Evolutionary conservation across 35 echinoderm and acorn worm species (phyloP), one percentile per base, ranked within the genome.

Genomic region (Ptychodera flava): DNA sequence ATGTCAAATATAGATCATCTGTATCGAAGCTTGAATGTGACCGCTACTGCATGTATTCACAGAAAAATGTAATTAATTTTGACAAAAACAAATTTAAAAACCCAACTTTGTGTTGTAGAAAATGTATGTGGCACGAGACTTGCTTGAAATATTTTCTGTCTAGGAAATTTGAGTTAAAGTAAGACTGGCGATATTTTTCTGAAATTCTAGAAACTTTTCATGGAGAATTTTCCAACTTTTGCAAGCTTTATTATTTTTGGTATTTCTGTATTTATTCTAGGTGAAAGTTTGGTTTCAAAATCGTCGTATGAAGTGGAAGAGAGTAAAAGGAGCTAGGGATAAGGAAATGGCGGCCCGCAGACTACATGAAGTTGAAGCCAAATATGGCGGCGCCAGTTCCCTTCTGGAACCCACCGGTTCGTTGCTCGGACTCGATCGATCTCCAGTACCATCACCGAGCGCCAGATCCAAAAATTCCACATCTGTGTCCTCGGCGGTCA

Each of bases 261-360:
- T 64, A 6, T 22, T 64, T n/a, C 22, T 64, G 45, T 64, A 22
- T 64, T 22, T 12, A 12, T 64, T 64, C 28, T 53, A 99, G 96
- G 96, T 99, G 0, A 99, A 99, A 81, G 96, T 99, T 27, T 99
- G 96, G 96, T 99, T 99, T 77, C 96, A 99, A 87, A 99, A 99
- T 86, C 86, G 96, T 1, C 89, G 96, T 28, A 99, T 99, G 96
- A 99, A 99, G 76, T 99, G 96, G 96, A 99, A 99, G 77, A 79
- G 96, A 35, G 94, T 92, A 83, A 99, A 99, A 38, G 96, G 96
- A 86, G 96, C 96, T 83, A 90, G 96, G 16, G 96, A 99, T 81
- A 92, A 94, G 53, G 96, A 99, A 88, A 78, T 99, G 0, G 96
- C 96, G 35, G 91, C 94, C 33, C 94, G 94, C 77, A 90, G 96